phyloP scores from a whole-genome alignment of 2,797 vertebrate species.

The Neosalanx taihuensis region DNA sequence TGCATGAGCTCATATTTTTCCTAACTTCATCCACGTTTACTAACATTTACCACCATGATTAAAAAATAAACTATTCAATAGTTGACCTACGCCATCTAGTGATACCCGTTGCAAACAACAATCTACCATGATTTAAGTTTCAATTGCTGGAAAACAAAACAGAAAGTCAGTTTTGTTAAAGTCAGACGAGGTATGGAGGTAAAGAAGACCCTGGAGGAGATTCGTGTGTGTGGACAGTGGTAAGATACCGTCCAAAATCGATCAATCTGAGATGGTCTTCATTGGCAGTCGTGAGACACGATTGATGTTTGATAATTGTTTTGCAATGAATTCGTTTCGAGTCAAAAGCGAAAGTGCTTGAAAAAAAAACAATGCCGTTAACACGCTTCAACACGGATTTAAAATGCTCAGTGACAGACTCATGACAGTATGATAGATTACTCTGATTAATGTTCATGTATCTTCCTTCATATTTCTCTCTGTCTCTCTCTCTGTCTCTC shows the following conservation, averaged over 20 bases:
- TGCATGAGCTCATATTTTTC: too few relatives aligned
- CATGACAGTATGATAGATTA: background rate
- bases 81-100: background rate
- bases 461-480: background rate
- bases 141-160: background rate
- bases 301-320: too few relatives aligned
- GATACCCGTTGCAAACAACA: background rate
- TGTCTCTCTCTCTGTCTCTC: background rate
- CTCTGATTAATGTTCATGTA: background rate
- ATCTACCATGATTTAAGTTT: background rate
- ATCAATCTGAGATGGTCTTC: background rate
- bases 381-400: background rate
- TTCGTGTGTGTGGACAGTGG: slow-evolving; percentile 51
- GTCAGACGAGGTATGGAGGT: background rate
- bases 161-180: background rate
- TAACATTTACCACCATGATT: too few relatives aligned
- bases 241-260: slow-evolving; percentile 30
- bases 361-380: background rate
- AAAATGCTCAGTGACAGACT: background rate
- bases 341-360: background rate
- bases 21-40: too few relatives aligned
- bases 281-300: background rate
- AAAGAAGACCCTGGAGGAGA: slow-evolving; percentile 16
- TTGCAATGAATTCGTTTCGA: background rate
- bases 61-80: background rate